phyloP scores from a whole-genome alignment of 35 echinoderm and acorn worm species.

The Ptychodera flava region DNA sequence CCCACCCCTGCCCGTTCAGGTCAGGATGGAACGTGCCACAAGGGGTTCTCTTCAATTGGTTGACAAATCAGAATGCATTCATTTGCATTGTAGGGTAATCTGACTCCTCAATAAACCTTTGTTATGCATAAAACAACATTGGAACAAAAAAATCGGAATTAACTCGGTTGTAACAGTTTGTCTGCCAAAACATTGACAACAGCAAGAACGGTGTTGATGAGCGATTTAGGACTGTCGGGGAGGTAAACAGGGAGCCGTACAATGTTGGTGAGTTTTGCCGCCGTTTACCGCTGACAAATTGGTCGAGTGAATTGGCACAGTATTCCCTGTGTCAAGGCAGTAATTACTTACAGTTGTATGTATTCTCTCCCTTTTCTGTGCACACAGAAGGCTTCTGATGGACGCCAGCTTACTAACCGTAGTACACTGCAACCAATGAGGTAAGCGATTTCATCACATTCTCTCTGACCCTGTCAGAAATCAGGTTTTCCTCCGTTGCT shows the following conservation, averaged over 20 bases:
- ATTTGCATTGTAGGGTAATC: slow-evolving; percentile 1
- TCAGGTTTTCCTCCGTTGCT: no score
- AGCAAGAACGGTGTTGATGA: background rate
- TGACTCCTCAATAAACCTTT: background rate
- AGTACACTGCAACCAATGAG: background rate
- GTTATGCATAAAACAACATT: slow-evolving; percentile 2
- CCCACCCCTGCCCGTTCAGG: background rate
- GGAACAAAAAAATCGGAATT: slow-evolving; percentile 1
- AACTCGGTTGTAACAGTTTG: background rate
- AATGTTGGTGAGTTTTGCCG: background rate
- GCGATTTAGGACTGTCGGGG: background rate
- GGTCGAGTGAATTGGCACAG: background rate
- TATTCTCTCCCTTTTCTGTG: background rate
- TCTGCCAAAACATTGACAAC: background rate
- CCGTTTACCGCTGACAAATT: background rate
- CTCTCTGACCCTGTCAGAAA: no score
- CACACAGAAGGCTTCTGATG: background rate
- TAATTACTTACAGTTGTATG: background rate
- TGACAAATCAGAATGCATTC: background rate
- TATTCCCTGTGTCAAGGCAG: background rate
- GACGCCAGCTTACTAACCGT: background rate
- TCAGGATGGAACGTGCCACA: background rate
- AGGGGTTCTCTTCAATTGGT: background rate
- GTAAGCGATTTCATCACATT: no score
- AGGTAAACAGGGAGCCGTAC: background rate